phyloP scores from a whole-genome alignment of 2,113 vertebrate genomes.

The Xenotilapia flavipinnis region DNA sequence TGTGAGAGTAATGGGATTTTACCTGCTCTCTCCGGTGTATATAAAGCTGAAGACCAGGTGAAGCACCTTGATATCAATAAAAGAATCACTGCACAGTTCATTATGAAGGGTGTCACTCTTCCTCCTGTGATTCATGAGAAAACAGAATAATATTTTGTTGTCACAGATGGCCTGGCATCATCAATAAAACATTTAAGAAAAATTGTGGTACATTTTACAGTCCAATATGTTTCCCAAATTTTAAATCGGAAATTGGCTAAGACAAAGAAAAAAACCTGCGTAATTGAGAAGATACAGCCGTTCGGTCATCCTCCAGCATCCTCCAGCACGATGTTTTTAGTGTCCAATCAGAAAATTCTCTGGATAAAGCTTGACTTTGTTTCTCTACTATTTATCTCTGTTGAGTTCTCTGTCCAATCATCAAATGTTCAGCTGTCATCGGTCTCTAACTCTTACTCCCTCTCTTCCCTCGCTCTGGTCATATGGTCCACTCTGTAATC shows the following conservation, averaged over 20 bases:
- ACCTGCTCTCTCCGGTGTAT: constrained; percentile 51
- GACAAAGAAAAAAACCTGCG: constrained; percentile 30
- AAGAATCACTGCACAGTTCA: constrained; percentile 48
- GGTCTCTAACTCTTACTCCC: background rate
- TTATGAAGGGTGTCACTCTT: constrained; percentile 7
- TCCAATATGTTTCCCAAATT: background rate
- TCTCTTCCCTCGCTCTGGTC: background rate
- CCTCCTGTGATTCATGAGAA: constrained; percentile 12
- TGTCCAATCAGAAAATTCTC: background rate
- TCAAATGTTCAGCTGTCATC: background rate
- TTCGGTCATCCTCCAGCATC: background rate
- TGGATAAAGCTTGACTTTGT: background rate
- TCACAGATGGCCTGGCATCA: background rate
- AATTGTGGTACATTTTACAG: background rate
- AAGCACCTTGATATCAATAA: constrained; percentile 33
- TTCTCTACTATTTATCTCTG: background rate
- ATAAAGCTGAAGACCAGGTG: constrained; percentile 31
- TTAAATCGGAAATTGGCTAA: background rate
- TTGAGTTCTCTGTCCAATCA: background rate
- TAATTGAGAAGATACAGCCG: background rate
- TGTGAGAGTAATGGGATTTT: background rate
- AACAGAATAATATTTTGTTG: background rate
- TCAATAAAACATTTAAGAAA: background rate
- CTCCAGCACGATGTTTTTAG: constrained; percentile 2
- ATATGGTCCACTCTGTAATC: constrained; percentile 23